phyloP scores from a whole-genome alignment of 2,113 vertebrate species.

The Sorex fumeus region DNA sequence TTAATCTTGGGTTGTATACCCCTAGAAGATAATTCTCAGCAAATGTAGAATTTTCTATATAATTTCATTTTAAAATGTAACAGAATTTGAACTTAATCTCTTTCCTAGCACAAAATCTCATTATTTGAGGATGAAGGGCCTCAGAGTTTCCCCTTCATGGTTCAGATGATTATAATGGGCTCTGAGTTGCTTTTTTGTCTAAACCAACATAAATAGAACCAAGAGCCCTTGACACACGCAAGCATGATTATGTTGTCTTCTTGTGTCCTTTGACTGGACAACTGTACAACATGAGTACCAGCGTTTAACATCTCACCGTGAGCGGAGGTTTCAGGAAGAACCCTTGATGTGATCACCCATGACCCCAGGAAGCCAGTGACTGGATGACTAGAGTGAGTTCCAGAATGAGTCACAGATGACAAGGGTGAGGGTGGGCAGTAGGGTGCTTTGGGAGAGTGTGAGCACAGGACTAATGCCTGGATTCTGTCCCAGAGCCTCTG shows the following conservation, averaged over 20 bases:
- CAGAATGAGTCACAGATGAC: fast-evolving
- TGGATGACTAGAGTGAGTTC: too few relatives aligned
- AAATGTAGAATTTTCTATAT: neutral
- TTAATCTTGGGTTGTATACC: neutral
- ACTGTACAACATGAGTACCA: neutral
- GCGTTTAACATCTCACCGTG: neutral
- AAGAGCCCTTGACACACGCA: neutral
- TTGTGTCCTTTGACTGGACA: neutral
- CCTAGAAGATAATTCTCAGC: neutral
- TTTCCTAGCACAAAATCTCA: constrained; percentile 12
- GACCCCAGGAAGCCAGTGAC: neutral
- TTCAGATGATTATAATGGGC: neutral
- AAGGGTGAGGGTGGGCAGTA: fast-evolving
- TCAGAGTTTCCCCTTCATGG: neutral
- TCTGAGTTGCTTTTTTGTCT: too few relatives aligned
- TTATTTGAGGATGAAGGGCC: constrained; percentile 9
- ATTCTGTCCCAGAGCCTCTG: too few relatives aligned
- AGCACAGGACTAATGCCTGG: too few relatives aligned
- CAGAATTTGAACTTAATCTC: neutral
- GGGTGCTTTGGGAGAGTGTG: fast-evolving
- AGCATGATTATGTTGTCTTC: neutral
- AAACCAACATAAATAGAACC: too few relatives aligned
- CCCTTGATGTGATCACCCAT: fast-evolving
- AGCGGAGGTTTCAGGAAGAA: neutral
- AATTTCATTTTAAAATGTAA: neutral